Evolutionary conservation across 1,140 invertebrate genomes (phyloP).

Genomic region (Anastatus disparis): DNA sequence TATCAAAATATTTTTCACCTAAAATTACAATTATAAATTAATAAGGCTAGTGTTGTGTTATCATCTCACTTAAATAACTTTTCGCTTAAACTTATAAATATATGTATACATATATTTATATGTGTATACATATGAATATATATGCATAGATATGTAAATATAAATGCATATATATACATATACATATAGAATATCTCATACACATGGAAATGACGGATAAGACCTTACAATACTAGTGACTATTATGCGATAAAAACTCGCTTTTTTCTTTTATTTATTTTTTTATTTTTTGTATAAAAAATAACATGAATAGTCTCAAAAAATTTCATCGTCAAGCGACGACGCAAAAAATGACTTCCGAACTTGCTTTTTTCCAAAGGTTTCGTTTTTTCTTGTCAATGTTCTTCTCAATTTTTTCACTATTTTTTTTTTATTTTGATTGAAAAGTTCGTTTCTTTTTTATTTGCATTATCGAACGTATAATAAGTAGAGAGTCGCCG

Average conservation of each 20-base stretch:
- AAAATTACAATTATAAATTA: constrained; percentile 27
- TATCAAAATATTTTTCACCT: constrained; percentile 1
- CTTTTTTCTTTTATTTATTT: background rate
- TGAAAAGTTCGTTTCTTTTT: background rate
- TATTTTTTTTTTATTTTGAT: background rate
- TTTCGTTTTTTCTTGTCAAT: background rate
- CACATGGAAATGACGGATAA: constrained; percentile 24
- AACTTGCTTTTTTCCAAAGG: background rate
- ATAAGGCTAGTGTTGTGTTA: constrained; percentile 7
- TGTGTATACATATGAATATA: too few relatives aligned
- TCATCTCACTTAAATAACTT: constrained; percentile 16
- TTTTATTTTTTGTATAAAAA: constrained; percentile 24
- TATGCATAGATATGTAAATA: too few relatives aligned
- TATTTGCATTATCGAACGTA: background rate
- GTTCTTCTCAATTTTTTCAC: background rate
- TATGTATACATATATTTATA: constrained; percentile 3
- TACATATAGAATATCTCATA: too few relatives aligned
- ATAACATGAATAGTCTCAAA: constrained; percentile 30
- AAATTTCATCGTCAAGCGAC: background rate
- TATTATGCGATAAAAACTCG: constrained; percentile 30
- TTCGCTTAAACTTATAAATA: background rate
- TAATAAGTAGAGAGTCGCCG: constrained; percentile 26
- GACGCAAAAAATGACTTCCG: background rate
- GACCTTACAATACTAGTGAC: constrained; percentile 25
- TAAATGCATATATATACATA: too few relatives aligned